Percentiles rank a stretch among this genome's conserved stretches.
phyloP scores from a whole-genome alignment of 2,888 invertebrate species.

The Doris montereyensis region DNA sequence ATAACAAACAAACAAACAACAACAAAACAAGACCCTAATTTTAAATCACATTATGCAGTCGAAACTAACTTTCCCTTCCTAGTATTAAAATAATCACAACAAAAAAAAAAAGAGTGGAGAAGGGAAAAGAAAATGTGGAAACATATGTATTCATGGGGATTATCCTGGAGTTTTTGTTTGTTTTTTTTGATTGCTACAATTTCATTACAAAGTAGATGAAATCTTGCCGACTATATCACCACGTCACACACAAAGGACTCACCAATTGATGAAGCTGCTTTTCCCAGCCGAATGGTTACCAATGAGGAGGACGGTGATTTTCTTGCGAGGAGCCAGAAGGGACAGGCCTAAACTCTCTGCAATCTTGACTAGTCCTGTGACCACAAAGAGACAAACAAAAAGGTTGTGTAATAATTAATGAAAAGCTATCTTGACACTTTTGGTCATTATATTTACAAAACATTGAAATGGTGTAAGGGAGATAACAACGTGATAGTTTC shows the following conservation, averaged over 20 bases:
- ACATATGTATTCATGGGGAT: too few species aligned
- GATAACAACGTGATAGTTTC: too few species aligned
- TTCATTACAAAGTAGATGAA: too few species aligned
- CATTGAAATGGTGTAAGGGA: background rate
- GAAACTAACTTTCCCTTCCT: too few species aligned
- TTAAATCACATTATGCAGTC: too few species aligned
- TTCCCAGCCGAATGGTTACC: slow-evolving; percentile 79
- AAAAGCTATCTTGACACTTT: background rate
- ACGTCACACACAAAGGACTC: too few species aligned
- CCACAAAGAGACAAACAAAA: background rate
- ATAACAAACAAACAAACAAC: too few species aligned
- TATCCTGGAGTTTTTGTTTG: background rate
- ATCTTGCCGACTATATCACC: too few species aligned
- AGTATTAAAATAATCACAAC: background rate
- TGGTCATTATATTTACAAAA: too few species aligned
- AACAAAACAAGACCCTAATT: too few species aligned
- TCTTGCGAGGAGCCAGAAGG: slow-evolving; percentile 75
- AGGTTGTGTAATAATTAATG: too few species aligned
- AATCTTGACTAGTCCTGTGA: slow-evolving; percentile 75
- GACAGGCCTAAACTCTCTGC: slow-evolving; percentile 74
- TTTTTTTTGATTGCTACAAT: background rate
- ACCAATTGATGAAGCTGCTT: slow-evolving; percentile 78
- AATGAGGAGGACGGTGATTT: slow-evolving; percentile 76
- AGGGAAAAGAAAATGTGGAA: background rate
- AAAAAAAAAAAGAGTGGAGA: background rate